These are phyloP conservation scores for Ptiloglossa arizonensis DNA, from an alignment of 1,140 invertebrate species.

Conservation along the genomic window DNA sequence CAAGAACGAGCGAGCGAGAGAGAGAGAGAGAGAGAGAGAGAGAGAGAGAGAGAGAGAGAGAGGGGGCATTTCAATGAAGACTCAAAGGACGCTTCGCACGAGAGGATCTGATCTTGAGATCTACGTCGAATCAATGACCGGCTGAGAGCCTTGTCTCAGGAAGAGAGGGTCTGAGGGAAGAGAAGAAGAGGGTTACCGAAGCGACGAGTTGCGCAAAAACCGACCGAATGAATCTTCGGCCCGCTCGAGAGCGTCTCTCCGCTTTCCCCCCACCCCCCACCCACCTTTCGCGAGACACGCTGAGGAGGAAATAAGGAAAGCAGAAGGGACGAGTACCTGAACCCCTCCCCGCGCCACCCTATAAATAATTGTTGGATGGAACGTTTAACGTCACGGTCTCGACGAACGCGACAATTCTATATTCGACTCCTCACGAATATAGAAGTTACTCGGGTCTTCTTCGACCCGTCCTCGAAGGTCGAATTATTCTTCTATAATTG, in stretches of 20 bases:
- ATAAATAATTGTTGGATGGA: slow-evolving; percentile 47
- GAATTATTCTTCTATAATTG: no score
- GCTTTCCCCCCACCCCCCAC: neutral
- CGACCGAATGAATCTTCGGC: slow-evolving; percentile 48
- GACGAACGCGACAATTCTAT: no score
- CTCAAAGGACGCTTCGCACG: slow-evolving; percentile 46
- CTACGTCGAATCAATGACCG: slow-evolving; percentile 54
- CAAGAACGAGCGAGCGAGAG: neutral
- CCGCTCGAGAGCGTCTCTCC: slow-evolving; percentile 15
- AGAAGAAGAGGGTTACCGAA: slow-evolving; percentile 46
- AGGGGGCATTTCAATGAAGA: slow-evolving; percentile 58
- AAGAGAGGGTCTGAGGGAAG: slow-evolving; percentile 18
- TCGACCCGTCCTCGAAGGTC: no score
- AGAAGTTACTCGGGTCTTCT: no score
- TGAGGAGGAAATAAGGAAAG: slow-evolving; percentile 29
- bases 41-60: neutral
- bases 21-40: neutral
- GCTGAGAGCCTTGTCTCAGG: slow-evolving; percentile 46
- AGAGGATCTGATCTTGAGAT: slow-evolving; percentile 54
- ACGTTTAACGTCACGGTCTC: neutral
- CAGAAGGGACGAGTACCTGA: no score
- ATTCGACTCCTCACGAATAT: no score
- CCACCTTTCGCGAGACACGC: neutral
- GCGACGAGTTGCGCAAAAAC: slow-evolving; percentile 53
- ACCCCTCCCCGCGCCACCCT: no score